Conservation (phyloP, 1,140 invertebrate genomes). For the Coptotermes formosanus region DNA sequence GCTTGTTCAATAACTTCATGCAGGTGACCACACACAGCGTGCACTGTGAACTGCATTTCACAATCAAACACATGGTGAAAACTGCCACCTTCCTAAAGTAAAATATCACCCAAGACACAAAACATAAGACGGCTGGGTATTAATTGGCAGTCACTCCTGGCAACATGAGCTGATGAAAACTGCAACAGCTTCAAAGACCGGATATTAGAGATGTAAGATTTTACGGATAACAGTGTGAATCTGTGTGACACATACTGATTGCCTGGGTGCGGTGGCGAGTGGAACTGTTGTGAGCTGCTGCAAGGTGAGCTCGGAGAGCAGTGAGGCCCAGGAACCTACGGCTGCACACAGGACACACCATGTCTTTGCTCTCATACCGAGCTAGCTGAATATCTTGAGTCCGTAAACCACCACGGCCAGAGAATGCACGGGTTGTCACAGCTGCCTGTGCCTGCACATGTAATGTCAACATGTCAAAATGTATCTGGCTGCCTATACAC, state of each 20-base stretch:
- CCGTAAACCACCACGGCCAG: not conserved
- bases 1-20: no score
- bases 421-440: not conserved
- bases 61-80: no score
- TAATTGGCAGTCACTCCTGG: no score
- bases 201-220: no score
- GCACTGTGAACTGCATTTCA: no score
- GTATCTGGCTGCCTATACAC: not conserved
- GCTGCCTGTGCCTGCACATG: not conserved
- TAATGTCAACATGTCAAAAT: not conserved
- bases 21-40: no score
- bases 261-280: not conserved
- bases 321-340: slow-evolving; percentile 40
- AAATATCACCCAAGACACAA: no score
- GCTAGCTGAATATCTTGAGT: not conserved
- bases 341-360: slow-evolving; percentile 41
- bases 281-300: slow-evolving; percentile 29
- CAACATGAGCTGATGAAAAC: no score
- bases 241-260: not conserved
- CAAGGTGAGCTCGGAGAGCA: slow-evolving; percentile 39
- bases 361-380: slow-evolving; percentile 38
- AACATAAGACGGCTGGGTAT: no score
- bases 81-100: no score
- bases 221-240: no score
- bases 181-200: no score